phyloP scores from a whole-genome alignment of 2,797 vertebrate species.

The Mareca strepera region DNA sequence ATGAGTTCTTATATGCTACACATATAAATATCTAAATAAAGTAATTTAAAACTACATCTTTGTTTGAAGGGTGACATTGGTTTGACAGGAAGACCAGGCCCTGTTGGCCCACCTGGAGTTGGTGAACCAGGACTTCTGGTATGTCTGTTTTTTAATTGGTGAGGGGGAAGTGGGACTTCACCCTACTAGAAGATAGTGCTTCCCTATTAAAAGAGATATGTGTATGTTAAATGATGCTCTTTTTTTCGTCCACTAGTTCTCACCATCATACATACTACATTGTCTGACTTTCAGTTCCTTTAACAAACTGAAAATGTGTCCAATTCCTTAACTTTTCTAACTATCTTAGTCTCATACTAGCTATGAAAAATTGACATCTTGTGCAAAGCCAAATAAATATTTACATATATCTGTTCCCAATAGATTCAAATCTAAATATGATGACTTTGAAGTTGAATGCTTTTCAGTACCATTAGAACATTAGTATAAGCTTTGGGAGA shows the following conservation, averaged over 20 bases:
- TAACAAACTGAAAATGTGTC: not conserved
- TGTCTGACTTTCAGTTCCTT: not conserved
- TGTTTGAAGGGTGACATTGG: constrained; percentile 87
- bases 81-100: constrained; percentile 85
- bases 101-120: constrained; percentile 84
- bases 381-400: not conserved
- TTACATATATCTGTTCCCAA: not conserved
- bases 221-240: not conserved
- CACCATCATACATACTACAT: accelerated
- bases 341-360: not conserved
- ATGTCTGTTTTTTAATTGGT: constrained; percentile 59
- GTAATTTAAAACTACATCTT: constrained; percentile 31
- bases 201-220: not conserved
- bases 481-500: not conserved
- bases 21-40: not conserved
- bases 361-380: not conserved
- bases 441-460: not conserved
- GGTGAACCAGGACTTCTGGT: constrained; percentile 88
- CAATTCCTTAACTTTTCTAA: not conserved
- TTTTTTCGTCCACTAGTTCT: not conserved
- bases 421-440: not conserved
- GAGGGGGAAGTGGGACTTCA: not conserved
- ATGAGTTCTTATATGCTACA: not conserved
- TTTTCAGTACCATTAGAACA: not conserved
- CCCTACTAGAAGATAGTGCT: not conserved